Evolutionary conservation across 2,113 vertebrate species (phyloP).

Genomic region (Pygoscelis adeliae): DNA sequence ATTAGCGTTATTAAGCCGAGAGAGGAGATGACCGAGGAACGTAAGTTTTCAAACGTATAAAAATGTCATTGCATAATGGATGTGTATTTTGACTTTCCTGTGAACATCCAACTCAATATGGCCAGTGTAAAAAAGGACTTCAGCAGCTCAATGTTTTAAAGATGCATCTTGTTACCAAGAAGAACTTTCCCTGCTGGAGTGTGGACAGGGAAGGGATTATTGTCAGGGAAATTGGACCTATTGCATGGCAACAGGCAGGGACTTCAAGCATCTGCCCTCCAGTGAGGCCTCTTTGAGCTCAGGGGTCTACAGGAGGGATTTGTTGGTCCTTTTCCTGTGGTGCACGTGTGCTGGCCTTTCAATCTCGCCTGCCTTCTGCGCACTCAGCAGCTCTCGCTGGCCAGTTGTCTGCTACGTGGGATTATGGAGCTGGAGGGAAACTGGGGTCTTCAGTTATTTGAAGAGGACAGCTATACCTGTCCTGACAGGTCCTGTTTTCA

Average conservation of each 20-base stretch:
- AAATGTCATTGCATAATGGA: not conserved
- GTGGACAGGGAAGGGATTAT: not conserved
- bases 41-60: not conserved
- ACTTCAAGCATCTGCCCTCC: not conserved
- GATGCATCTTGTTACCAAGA: not conserved
- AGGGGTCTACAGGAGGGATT: not conserved
- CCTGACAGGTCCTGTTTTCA: not conserved
- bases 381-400: not conserved
- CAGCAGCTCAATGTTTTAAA: not conserved
- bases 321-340: fast-evolving
- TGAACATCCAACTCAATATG: not conserved
- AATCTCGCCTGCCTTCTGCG: fast-evolving
- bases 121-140: not conserved
- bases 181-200: not conserved
- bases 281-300: not conserved
- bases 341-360: fast-evolving
- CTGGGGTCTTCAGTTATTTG: not conserved
- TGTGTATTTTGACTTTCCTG: not conserved
- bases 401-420: not conserved
- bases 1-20: not conserved
- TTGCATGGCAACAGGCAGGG: not conserved
- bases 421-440: not conserved
- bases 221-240: not conserved
- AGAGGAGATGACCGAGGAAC: not conserved
- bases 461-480: not conserved